These are phyloP conservation scores for Siphlonurus alternatus DNA, from an alignment of 2,888 invertebrate genomes.

Conservation along the genomic window DNA sequence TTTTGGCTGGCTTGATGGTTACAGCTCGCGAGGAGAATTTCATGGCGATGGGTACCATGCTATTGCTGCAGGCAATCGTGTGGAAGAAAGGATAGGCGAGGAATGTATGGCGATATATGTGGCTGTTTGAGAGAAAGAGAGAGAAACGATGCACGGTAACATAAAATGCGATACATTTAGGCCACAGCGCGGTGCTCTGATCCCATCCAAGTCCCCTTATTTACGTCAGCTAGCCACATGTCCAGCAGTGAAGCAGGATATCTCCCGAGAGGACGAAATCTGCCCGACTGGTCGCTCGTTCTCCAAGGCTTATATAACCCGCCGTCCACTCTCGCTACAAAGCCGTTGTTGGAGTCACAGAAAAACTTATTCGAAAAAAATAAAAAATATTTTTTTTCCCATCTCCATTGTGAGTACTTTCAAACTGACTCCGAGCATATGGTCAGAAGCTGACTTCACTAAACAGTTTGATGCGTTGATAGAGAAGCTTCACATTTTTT, in stretches of 20 bases:
- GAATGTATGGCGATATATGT: not conserved
- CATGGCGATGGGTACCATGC: not conserved
- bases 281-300: not conserved
- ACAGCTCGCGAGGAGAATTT: not conserved
- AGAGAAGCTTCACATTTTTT: no score
- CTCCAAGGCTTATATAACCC: not conserved
- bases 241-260: no score
- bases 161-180: not conserved
- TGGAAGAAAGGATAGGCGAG: not conserved
- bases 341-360: no score
- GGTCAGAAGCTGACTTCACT: no score
- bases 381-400: not conserved
- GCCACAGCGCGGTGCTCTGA: not conserved
- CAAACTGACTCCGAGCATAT: no score
- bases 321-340: not conserved
- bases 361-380: not conserved
- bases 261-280: not conserved
- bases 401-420: not conserved
- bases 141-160: not conserved
- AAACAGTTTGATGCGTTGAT: no score
- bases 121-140: not conserved
- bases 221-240: not conserved
- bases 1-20: no score
- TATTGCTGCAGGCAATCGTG: not conserved
- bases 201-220: not conserved